Evolutionary conservation across 2,888 invertebrate genomes (phyloP), one percentile per base, ranked within the genome.

Genomic region (Melanostoma mellinum): DNA sequence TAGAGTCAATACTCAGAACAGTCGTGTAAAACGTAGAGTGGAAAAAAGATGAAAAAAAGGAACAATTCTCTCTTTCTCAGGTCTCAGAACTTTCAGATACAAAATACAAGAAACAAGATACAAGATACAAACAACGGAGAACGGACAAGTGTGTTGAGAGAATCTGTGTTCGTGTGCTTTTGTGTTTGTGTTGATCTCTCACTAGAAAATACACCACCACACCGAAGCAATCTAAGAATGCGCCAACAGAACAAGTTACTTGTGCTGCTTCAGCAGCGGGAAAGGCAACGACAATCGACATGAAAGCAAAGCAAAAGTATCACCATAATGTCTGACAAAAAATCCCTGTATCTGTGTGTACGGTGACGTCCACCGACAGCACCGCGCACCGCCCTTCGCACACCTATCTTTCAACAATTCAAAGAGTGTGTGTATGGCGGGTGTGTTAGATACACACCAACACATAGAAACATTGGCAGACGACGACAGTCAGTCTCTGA

Each of bases 131-230:
- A 20, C 20, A 20, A 20, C 20, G 20, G 20, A 20, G 32, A n/a
- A 36, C 4, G n/a, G 48, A 61, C 36, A 50, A 50, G 63, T 63
- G 63, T 63, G 50, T 63, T 61, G 42, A 38, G 58, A 20, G 20
- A 20, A 20, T 20, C 20, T 53, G 9, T 60, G 52, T 85, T 76
- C 81, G 48, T 69, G 60, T 85, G 44, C 10, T 40, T 56, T 9
- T 65, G 52, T 50, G 42, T 48, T 10, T 61, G 35, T 42, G 50
- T 68, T 50, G 42, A 58, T 50, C 58, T 68, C 68, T 61, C 77
- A 86, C 85, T 87, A 87, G 88, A 87, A 89, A 88, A 89, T 87
- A 86, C 87, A 88, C 88, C 88, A 88, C 88, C 63, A 63, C 38
- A 20, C n/a, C 48, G 48, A 63, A 50, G 50, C 63, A 63, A 50